Evolutionary conservation across 1,140 invertebrate species (phyloP).

Genomic region (Brachionus plicatilis): DNA sequence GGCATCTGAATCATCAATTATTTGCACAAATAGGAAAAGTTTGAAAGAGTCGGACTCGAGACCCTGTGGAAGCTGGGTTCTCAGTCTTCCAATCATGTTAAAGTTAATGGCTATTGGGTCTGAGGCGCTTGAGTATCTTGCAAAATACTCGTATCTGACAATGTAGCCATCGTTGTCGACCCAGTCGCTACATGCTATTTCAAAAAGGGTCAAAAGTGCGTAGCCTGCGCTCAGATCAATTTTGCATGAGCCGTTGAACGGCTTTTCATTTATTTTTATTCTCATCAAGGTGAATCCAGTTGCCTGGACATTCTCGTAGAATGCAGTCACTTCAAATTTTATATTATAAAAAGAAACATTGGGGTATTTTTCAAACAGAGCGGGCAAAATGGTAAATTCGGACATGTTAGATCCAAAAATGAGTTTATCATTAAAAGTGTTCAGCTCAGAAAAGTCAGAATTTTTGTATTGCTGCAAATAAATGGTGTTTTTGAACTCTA

Average conservation of each 20-base stretch:
- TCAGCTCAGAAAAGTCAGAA: background rate
- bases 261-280: background rate
- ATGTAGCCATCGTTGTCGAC: background rate
- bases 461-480: background rate
- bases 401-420: background rate
- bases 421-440: background rate
- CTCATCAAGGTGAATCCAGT: background rate
- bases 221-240: background rate
- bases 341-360: background rate
- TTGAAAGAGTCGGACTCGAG: background rate
- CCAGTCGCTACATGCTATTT: background rate
- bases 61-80: background rate
- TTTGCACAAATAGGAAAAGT: background rate
- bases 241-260: background rate
- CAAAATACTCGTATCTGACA: conserved; percentile 23
- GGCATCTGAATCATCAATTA: background rate
- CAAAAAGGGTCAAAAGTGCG: background rate
- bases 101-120: background rate
- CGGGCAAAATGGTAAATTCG: background rate
- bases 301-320: background rate
- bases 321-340: background rate
- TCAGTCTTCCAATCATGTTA: background rate
- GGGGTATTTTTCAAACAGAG: background rate
- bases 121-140: background rate
- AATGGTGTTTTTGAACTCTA: background rate